A percentile compares a stretch with the other conserved stretches of the same genome.
Evolutionary conservation across 2,888 invertebrate genomes (phyloP).

Genomic region (Corythucha ciliata): DNA sequence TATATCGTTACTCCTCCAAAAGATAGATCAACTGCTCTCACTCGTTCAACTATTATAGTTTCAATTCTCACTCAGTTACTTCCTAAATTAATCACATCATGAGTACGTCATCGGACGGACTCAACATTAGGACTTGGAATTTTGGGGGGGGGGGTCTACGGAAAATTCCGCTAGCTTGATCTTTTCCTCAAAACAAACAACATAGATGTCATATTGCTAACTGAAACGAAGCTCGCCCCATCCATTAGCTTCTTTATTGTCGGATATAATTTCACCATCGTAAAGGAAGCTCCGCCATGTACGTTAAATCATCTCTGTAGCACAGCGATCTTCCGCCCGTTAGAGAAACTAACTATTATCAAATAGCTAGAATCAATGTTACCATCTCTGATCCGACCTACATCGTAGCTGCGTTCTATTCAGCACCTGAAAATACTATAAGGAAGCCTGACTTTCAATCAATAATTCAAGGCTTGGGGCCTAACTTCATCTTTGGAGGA

Average conservation of each 20-base stretch:
- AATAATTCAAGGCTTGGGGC: neutral
- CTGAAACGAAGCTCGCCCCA: conserved; percentile 8
- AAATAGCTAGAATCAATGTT: conserved; percentile 1
- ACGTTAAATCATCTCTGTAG: neutral
- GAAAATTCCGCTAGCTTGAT: conserved; percentile 11
- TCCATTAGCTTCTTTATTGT: conserved; percentile 5
- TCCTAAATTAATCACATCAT: conserved; percentile 9
- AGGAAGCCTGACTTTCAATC: neutral
- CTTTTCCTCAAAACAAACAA: conserved; percentile 9
- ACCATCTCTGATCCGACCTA: neutral
- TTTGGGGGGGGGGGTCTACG: conserved; percentile 1
- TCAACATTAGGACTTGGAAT: conserved; percentile 17
- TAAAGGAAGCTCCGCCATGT: conserved; percentile 11
- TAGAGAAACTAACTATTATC: neutral
- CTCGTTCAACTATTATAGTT: conserved; percentile 16
- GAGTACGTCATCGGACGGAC: neutral
- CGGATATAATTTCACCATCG: conserved; percentile 4
- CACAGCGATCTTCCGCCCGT: conserved; percentile 10
- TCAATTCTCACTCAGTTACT: conserved; percentile 7
- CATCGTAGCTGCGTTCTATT: conserved; percentile 6
- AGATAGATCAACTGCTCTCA: conserved; percentile 3
- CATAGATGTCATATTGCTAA: conserved; percentile 10
- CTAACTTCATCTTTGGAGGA: conserved; percentile 4
- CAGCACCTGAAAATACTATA: conserved; percentile 11
- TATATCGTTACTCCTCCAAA: too few species aligned